Base-by-base conservation (phyloP, 2,797 vertebrate genomes). In the Gallinago solitaria region DNA sequence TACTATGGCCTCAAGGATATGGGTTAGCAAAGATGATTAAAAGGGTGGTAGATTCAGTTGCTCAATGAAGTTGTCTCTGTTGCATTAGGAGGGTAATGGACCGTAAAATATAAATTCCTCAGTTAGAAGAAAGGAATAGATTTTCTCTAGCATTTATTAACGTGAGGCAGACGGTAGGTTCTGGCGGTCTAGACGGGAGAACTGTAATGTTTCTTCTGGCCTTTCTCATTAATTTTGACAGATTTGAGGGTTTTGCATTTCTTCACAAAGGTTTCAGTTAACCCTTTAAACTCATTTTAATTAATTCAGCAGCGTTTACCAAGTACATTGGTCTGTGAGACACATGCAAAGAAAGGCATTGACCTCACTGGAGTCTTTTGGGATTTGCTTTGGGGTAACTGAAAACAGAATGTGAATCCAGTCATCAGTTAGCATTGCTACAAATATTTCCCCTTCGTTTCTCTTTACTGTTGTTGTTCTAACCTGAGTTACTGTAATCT, bases 191-290 rank as follows among this genome's bases (percentile, higher is more conserved):
- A 88, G 71, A 90, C 25, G 27, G 77, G 71, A 93, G 89, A 92
- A 67, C 91, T 92, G 77, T 68, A 82, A 45, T 80, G 79, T 93
- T 96, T 96, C 93, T 95, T 92, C 83, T 89, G 94, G 81, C 84
- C 86, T 96, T 95, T 87, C 84, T 97, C 91, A 94, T 91, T 96
- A 96, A 91, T 93, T 95, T 94, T 97, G 97, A 96, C 96, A 97
- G 95, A 91, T 96, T 63, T 95, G 90, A 95, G 90, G 56, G 51
- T 83, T 92, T 97, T 97, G 89, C 71, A 93, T 67, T 97, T 94
- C 89, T 88, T 87, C 63, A 82, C 59, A 89, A 75, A 94, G 63
- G 79, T 95, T 91, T 97, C 80, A 70, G 74, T 96, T 82, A 95
- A 94, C 90, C 57, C 77, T 51, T 85, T 60, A 78, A 71, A 54